Conservation (phyloP, 2,113 vertebrate species). For the Percina caprodes region DNA sequence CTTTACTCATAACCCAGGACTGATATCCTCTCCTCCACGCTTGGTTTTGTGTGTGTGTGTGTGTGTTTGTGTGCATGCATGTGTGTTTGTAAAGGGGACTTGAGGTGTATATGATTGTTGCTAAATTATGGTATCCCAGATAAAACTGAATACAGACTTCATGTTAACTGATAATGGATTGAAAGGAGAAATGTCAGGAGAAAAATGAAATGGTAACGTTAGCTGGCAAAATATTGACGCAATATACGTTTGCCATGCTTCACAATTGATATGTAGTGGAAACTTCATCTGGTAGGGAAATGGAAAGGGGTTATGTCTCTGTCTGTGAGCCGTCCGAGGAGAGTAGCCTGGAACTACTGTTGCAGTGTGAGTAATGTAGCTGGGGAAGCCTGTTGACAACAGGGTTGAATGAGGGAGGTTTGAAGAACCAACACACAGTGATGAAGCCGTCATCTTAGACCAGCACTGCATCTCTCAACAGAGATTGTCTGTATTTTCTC, state of each 20-base stretch:
- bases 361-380: conserved; percentile 53
- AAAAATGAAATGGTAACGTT: not conserved
- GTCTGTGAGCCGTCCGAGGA: conserved; percentile 32
- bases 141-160: not conserved
- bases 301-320: conserved; percentile 17
- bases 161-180: not conserved
- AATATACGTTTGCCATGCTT: not conserved
- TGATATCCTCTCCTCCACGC: not conserved
- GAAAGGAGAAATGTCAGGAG: not conserved
- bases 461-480: not conserved
- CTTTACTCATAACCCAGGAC: conserved; percentile 27
- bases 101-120: not conserved
- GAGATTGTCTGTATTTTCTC: not conserved
- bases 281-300: not conserved
- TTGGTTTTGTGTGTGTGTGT: not conserved
- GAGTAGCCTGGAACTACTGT: conserved; percentile 21
- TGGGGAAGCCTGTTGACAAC: conserved; percentile 42
- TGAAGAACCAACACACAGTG: conserved; percentile 21
- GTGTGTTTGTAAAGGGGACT: not conserved
- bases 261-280: not conserved
- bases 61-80: not conserved
- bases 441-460: conserved; percentile 56
- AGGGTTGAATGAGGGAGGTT: conserved; percentile 31
- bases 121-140: not conserved
- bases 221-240: not conserved